phyloP scores from a whole-genome alignment of 2,797 vertebrate genomes.

The Pipistrellus pygmaeus region DNA sequence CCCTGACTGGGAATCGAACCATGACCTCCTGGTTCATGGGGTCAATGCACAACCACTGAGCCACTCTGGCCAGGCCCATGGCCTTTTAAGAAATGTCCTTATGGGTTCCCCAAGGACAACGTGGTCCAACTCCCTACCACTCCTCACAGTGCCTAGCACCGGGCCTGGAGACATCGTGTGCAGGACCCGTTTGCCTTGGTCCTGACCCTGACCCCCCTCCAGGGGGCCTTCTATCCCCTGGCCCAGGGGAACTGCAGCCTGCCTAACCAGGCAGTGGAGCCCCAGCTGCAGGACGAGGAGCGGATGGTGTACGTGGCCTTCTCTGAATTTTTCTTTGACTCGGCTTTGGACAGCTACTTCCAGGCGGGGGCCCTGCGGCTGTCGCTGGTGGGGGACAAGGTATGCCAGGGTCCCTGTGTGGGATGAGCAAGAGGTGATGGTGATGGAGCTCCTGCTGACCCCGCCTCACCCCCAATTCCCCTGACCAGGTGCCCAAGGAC shows the following conservation, averaged over 20 bases:
- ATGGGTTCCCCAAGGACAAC: not conserved
- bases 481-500: conserved; percentile 93
- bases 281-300: conserved; percentile 91
- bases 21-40: not conserved
- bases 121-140: not conserved
- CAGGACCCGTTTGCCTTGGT: not conserved
- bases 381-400: conserved; percentile 92
- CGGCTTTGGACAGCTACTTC: conserved; percentile 94
- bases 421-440: not conserved
- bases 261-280: conserved; percentile 91
- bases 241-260: conserved; percentile 85
- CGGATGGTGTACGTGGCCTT: conserved; percentile 97
- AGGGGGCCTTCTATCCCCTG: conserved; percentile 95
- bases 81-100: conserved; percentile 2
- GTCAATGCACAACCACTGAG: not conserved
- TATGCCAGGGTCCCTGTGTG: conserved; percentile 65
- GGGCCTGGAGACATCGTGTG: not conserved
- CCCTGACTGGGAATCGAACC: not conserved
- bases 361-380: conserved; percentile 91
- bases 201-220: not conserved
- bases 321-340: conserved; percentile 97
- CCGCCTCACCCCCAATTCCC: not conserved
- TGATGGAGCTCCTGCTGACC: not conserved
- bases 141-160: not conserved
- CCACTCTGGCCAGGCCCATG: no score